Evolutionary conservation across 2,113 vertebrate genomes (phyloP).

Genomic region (Argyrosomus japonicus): DNA sequence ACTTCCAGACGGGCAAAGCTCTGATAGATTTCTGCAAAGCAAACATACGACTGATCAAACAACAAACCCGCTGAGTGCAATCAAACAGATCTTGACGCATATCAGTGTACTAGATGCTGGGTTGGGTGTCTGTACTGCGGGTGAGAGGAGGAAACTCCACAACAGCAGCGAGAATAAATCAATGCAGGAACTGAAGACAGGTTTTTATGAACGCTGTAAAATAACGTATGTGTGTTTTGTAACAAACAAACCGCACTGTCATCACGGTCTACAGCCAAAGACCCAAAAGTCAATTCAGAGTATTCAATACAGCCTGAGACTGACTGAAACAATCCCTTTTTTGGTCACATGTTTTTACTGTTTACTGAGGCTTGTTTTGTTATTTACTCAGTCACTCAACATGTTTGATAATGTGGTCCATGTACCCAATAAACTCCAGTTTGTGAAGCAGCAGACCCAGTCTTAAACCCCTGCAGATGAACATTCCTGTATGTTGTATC

Average conservation of each 20-base stretch:
- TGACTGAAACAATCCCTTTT: slow-evolving; percentile 17
- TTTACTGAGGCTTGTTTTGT: slow-evolving; percentile 26
- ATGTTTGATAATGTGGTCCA: slow-evolving; percentile 3
- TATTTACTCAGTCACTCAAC: background rate
- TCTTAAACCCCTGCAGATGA: background rate
- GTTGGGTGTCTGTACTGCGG: background rate
- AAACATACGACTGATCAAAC: background rate
- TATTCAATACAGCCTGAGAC: background rate
- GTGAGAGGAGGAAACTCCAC: background rate
- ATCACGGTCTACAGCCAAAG: background rate
- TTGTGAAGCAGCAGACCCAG: background rate
- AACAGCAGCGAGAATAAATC: background rate
- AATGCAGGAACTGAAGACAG: background rate
- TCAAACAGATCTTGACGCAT: background rate
- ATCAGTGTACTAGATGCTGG: background rate
- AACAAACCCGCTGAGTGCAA: background rate
- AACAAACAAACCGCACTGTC: background rate
- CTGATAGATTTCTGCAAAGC: too few species aligned
- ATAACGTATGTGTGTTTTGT: background rate
- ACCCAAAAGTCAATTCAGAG: background rate
- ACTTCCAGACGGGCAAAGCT: background rate
- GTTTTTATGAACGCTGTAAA: background rate
- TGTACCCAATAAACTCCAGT: background rate
- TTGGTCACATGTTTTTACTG: slow-evolving; percentile 22
- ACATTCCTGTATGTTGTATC: slow-evolving; percentile 17